Percentiles rank a stretch among this genome's conserved stretches.
phyloP scores from a whole-genome alignment of 2,888 invertebrate species.

The Dusona sp. region DNA sequence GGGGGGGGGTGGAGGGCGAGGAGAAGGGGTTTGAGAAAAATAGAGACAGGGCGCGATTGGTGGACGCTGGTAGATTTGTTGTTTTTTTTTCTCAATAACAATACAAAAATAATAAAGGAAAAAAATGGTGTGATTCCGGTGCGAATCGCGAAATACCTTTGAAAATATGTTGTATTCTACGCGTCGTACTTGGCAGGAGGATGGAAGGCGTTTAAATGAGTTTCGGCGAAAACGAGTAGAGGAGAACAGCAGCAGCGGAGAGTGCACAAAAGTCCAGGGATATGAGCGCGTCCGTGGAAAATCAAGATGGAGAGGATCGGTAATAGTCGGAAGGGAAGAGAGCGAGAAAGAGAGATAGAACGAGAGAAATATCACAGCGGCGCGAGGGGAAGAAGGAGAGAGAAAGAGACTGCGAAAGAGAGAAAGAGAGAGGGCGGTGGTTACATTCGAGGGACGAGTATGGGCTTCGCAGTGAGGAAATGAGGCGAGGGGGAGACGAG shows the following conservation, averaged over 20 bases:
- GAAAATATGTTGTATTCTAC: constrained; percentile 9
- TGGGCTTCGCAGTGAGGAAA: constrained; percentile 66
- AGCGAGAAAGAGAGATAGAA: constrained; percentile 66
- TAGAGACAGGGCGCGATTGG: neutral
- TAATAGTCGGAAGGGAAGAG: constrained; percentile 71
- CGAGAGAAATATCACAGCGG: constrained; percentile 56
- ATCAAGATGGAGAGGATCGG: constrained; percentile 77
- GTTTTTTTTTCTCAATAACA: neutral
- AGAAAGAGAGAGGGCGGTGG: constrained; percentile 67
- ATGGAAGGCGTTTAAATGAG: constrained; percentile 33
- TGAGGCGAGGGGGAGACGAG: constrained; percentile 57
- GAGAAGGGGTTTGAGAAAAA: neutral
- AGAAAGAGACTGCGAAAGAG: constrained; percentile 65
- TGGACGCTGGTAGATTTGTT: neutral
- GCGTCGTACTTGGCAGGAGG: constrained; percentile 45
- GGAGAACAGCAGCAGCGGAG: constrained; percentile 24
- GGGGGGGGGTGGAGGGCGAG: neutral
- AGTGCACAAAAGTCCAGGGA: constrained; percentile 51
- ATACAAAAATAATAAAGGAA: constrained; percentile 8
- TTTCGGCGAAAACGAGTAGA: constrained; percentile 47
- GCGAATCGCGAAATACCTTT: constrained; percentile 20
- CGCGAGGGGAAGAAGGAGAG: constrained; percentile 67
- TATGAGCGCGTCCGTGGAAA: constrained; percentile 68
- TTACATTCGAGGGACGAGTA: constrained; percentile 68
- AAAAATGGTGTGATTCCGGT: neutral